These are phyloP conservation scores for Drosophila anomelani DNA, from an alignment of 2,888 invertebrate genomes.

Conservation along the genomic window DNA sequence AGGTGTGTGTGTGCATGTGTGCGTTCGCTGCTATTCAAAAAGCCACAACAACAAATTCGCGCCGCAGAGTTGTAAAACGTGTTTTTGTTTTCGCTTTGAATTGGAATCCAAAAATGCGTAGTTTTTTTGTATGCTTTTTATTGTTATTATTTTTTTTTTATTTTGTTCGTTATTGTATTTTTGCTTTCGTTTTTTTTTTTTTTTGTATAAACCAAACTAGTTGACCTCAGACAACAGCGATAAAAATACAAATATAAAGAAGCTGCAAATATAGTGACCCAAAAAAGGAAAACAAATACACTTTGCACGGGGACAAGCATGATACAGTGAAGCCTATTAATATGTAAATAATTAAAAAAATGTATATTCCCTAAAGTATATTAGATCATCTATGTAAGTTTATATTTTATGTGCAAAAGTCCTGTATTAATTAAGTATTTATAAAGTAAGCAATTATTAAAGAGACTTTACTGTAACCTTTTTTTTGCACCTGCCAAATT, in stretches of 20 bases:
- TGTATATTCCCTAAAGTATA: too few relatives aligned
- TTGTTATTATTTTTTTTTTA: conserved; percentile 34
- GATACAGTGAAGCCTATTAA: neutral
- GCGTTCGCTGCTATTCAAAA: conserved; percentile 64
- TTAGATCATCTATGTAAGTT: too few relatives aligned
- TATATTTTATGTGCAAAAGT: too few relatives aligned
- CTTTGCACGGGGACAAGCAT: too few relatives aligned
- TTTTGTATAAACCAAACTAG: conserved; percentile 53
- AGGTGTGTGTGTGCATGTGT: conserved; percentile 33
- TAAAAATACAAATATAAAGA: conserved; percentile 30
- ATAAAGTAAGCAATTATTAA: neutral
- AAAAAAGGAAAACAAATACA: conserved; percentile 25
- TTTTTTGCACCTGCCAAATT: conserved; percentile 6
- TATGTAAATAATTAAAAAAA: neutral
- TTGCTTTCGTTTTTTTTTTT: conserved; percentile 62
- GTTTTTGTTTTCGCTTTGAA: conserved; percentile 63
- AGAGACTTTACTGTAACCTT: neutral
- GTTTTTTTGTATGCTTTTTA: conserved; percentile 45
- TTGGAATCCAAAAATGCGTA: conserved; percentile 67
- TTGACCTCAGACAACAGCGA: conserved; percentile 72
- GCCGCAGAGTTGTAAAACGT: conserved; percentile 76
- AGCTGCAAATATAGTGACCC: conserved; percentile 27
- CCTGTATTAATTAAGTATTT: too few relatives aligned
- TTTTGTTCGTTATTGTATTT: conserved; percentile 31
- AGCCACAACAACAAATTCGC: conserved; percentile 66